A percentile compares a stretch with the other conserved stretches of the same genome.
Evolutionary conservation across 2,888 invertebrate genomes (phyloP).

Genomic region (Dastarcus helophoroides): DNA sequence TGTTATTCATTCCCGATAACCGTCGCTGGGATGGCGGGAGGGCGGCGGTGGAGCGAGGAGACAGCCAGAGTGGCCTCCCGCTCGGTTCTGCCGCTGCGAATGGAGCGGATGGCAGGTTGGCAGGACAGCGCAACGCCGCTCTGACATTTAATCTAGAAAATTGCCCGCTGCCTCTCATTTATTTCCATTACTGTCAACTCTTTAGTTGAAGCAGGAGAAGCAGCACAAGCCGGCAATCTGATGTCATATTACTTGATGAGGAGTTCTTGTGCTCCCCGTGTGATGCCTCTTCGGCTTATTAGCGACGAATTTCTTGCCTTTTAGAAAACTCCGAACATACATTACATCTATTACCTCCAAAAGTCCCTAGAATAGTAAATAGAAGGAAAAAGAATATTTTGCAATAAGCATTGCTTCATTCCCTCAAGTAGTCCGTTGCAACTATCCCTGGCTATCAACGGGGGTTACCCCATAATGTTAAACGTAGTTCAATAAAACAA

Average conservation of each 20-base stretch:
- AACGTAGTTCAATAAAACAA: too few relatives aligned
- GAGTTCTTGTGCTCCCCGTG: conserved; percentile 16
- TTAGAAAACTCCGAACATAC: background rate
- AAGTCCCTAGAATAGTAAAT: too few relatives aligned
- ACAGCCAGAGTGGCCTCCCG: too few relatives aligned
- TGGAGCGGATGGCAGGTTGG: conserved; percentile 17
- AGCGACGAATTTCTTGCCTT: background rate
- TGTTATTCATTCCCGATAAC: conserved; percentile 36
- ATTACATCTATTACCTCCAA: too few relatives aligned
- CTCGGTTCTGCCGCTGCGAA: too few relatives aligned
- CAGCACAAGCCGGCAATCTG: conserved; percentile 28
- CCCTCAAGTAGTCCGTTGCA: too few relatives aligned
- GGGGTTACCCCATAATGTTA: too few relatives aligned
- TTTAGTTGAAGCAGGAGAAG: conserved; percentile 28
- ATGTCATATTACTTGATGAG: conserved; percentile 35
- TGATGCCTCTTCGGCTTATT: background rate
- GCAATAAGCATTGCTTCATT: too few relatives aligned
- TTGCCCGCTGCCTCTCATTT: conserved; percentile 49
- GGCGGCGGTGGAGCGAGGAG: conserved; percentile 12
- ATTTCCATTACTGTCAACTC: conserved; percentile 52
- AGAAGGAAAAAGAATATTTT: too few relatives aligned
- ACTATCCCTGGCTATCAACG: too few relatives aligned
- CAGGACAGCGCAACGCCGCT: conserved; percentile 34
- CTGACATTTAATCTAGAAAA: conserved; percentile 56
- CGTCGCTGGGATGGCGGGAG: conserved; percentile 38